Conservation (phyloP, 2,797 vertebrate genomes). For the Myiothlypis chrysogaster region DNA sequence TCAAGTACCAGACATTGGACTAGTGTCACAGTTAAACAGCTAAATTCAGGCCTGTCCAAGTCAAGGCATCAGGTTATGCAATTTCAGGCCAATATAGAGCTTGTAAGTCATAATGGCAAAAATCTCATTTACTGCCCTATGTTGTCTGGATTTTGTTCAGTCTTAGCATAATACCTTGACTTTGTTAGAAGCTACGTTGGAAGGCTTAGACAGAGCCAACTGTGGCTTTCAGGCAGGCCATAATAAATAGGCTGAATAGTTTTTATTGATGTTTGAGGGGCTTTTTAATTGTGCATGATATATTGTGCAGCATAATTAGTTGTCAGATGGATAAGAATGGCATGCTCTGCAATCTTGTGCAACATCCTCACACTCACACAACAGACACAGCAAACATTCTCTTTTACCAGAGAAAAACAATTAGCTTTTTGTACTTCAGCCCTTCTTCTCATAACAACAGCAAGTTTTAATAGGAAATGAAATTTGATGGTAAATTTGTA, state of each 20-base stretch:
- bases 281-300: background rate
- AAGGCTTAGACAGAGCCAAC: background rate
- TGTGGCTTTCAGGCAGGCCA: background rate
- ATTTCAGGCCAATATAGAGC: background rate
- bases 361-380: fast-evolving
- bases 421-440: background rate
- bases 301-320: background rate
- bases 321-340: background rate
- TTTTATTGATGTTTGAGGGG: background rate
- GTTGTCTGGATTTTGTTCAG: background rate
- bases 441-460: background rate
- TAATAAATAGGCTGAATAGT: background rate
- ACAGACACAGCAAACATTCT: background rate
- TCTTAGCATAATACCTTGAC: background rate
- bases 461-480: background rate
- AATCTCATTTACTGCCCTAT: background rate
- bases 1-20: background rate
- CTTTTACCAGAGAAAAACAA: background rate
- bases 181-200: background rate
- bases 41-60: background rate
- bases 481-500: background rate
- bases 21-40: background rate
- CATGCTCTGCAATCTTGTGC: background rate
- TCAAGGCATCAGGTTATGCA: background rate
- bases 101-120: background rate